Base-by-base conservation (phyloP, 2,888 invertebrate genomes). In the Phortica okadai region DNA sequence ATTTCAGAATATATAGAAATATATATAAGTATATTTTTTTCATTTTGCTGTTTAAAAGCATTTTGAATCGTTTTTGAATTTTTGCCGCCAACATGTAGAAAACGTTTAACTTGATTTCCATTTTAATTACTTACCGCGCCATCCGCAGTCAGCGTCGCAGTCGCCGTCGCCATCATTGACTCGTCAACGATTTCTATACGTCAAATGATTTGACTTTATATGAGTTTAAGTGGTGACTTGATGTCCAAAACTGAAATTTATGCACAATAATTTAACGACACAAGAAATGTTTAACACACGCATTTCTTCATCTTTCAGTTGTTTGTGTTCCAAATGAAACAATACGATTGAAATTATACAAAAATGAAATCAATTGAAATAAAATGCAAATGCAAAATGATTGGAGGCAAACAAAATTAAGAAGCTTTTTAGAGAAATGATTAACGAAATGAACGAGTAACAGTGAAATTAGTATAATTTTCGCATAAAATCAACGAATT, bases 401-500 rank as follows among this genome's bases (percentile, higher is more conserved):
- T 70, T 21, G 44, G 16, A 58, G 80, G 58, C 80, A 81, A 79
- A 82, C n/a, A n/a, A 77, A 54, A 58, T 58, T 44, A 64, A 62
- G 41, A n/a, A 74, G 11, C 73, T 21, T 58, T 59, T 58, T 78
- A n/a, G 45, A 41, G 11, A 73, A 56, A 14, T 10, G 73, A 16
- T 25, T 6, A 41, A 16, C 41, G 16, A 54, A 16, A n/a, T 33
- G 73, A 21, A 21, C 44, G 74, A 33, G 58, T 41, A 21, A 74
- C 66, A 21, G 8, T 50, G 25, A 11, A n/a, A 86, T 88, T 82
- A 82, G 80, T 82, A 85, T 85, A 84, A 85, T 84, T 79, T 81
- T 83, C 82, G 80, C 84, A 85, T 87, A 81, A 87, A 86, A 77
- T 74, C 78, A 76, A 79, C 78, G 80, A 81, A 81, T 81, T 80